These are phyloP conservation scores for Pristionchus entomophagus DNA, from an alignment of 2,888 invertebrate genomes.

Conservation along the genomic window DNA sequence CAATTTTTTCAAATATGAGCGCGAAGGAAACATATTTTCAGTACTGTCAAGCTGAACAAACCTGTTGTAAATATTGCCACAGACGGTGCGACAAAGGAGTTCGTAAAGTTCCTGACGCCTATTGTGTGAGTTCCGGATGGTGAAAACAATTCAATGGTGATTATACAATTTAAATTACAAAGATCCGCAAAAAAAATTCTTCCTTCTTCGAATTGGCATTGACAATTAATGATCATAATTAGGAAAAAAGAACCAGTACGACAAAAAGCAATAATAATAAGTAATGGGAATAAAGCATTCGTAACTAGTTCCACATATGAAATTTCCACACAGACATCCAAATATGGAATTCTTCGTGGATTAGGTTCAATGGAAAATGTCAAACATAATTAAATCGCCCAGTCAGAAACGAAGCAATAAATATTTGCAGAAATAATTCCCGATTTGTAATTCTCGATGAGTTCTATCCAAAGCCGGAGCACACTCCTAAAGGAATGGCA, in stretches of 20 bases:
- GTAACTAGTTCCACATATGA: too few species aligned
- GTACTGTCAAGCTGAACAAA: not conserved
- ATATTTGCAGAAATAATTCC: not conserved
- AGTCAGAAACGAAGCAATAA: too few species aligned
- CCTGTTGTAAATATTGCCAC: not conserved
- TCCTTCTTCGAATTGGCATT: too few species aligned
- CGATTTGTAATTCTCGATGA: not conserved
- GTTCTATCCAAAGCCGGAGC: not conserved
- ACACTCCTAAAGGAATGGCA: not conserved
- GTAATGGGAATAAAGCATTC: not conserved
- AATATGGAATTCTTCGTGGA: too few species aligned
- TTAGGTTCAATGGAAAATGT: too few species aligned
- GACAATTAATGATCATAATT: not conserved
- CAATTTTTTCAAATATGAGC: not conserved
- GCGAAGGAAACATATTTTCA: not conserved
- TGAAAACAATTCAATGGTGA: too few species aligned
- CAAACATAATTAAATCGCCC: too few species aligned
- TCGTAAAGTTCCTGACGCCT: not conserved
- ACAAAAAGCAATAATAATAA: not conserved
- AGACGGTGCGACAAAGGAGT: not conserved
- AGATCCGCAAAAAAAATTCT: too few species aligned
- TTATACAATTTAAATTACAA: too few species aligned
- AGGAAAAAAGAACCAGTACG: not conserved
- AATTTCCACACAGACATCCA: too few species aligned
- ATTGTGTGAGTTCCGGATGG: not conserved